Conservation (phyloP, 2,888 invertebrate species). For the Griposia aprilina region DNA sequence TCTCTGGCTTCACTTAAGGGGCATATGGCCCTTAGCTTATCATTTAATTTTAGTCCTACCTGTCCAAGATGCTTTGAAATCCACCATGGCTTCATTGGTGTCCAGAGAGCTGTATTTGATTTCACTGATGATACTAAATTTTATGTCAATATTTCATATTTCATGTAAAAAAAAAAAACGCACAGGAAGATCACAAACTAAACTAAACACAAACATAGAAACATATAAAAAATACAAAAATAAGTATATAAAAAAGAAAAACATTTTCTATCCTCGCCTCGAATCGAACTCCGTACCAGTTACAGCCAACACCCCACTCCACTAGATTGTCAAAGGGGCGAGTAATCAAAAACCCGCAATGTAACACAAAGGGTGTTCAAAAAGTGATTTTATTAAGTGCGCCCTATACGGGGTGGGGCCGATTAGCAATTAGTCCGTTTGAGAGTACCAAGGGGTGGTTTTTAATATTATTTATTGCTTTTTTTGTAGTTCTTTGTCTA, state of each 20-base stretch:
- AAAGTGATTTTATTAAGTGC: slow-evolving; percentile 84
- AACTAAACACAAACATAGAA: too few relatives aligned
- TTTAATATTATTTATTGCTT: slow-evolving; percentile 59
- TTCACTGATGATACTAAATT: background rate
- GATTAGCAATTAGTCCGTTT: slow-evolving; percentile 75
- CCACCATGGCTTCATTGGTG: background rate
- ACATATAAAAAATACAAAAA: too few relatives aligned
- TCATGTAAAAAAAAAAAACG: too few relatives aligned
- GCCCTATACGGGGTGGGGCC: slow-evolving; percentile 75
- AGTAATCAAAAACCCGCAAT: slow-evolving; percentile 68
- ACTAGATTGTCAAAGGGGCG: slow-evolving; percentile 36
- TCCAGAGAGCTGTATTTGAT: background rate
- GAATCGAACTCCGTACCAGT: slow-evolving; percentile 33
- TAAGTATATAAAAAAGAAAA: background rate
- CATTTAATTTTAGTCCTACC: background rate
- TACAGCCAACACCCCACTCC: slow-evolving; percentile 24
- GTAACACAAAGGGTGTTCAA: slow-evolving; percentile 74
- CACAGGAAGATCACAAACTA: too few relatives aligned
- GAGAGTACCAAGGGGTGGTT: slow-evolving; percentile 42
- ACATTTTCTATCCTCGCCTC: slow-evolving; percentile 12
- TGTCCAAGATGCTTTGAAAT: background rate
- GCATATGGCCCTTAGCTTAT: background rate
- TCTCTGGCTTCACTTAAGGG: background rate
- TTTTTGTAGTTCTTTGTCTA: slow-evolving; percentile 23
- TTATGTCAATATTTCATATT: too few relatives aligned